phyloP scores from a whole-genome alignment of 2,797 vertebrate genomes.

The Aldrovandia affinis region DNA sequence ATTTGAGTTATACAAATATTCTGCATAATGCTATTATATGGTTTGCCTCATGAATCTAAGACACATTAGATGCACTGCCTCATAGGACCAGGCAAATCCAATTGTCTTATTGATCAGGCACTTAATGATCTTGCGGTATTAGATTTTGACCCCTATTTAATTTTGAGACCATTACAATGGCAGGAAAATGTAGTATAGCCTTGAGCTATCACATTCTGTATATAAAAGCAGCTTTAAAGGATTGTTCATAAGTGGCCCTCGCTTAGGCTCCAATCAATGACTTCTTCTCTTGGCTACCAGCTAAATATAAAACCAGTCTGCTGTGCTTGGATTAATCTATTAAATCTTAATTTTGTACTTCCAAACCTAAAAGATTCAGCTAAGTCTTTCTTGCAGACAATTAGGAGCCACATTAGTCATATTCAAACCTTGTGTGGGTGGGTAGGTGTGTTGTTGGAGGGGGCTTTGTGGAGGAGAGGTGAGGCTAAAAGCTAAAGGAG shows the following conservation, averaged over 20 bases:
- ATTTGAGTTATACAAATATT: neutral
- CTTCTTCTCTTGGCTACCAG: neutral
- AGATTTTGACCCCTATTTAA: slow-evolving; percentile 72
- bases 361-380: neutral
- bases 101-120: slow-evolving; percentile 71
- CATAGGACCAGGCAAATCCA: slow-evolving; percentile 71
- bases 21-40: neutral
- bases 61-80: slow-evolving; percentile 67
- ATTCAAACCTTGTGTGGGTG: slow-evolving; percentile 13
- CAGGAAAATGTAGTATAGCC: slow-evolving; percentile 61
- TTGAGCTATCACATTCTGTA: slow-evolving; percentile 48
- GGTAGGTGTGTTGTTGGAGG: neutral
- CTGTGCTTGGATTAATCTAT: slow-evolving; percentile 23
- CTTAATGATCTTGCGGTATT: slow-evolving; percentile 68
- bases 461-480: neutral
- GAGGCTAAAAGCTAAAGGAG: neutral
- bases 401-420: slow-evolving; percentile 17
- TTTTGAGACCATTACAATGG: slow-evolving; percentile 68
- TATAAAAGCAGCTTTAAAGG: slow-evolving; percentile 19
- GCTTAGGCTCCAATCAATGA: slow-evolving; percentile 11
- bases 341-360: slow-evolving; percentile 32
- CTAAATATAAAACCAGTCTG: slow-evolving; percentile 26
- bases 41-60: neutral
- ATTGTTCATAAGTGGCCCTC: slow-evolving; percentile 15
- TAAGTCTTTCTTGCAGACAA: slow-evolving; percentile 22